Evolutionary conservation across 2,888 invertebrate genomes (phyloP).

Genomic region (Rotaria socialis): DNA sequence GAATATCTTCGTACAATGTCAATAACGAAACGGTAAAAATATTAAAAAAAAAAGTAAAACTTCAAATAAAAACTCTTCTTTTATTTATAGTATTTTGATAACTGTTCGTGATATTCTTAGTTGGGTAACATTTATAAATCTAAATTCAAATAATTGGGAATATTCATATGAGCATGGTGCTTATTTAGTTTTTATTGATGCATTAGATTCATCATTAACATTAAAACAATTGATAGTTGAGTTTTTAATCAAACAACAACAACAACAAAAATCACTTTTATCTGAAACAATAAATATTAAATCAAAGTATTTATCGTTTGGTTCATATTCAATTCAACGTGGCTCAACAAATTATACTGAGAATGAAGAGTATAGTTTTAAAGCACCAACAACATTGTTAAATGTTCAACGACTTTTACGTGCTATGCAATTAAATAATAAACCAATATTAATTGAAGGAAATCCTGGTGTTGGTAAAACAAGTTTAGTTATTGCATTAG

Average conservation of each 20-base stretch:
- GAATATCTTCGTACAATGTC: conserved; percentile 63
- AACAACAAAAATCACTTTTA: not conserved
- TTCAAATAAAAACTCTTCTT: not conserved
- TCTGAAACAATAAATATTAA: not conserved
- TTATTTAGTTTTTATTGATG: conserved; percentile 81
- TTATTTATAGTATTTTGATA: conserved; percentile 68
- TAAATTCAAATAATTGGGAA: not conserved
- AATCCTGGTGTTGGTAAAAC: conserved; percentile 97
- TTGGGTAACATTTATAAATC: conserved; percentile 75
- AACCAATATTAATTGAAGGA: conserved; percentile 84
- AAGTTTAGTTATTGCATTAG: conserved; percentile 82
- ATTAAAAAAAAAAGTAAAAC: not conserved
- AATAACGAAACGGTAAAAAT: not conserved
- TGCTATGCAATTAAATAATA: conserved; percentile 72
- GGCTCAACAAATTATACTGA: not conserved
- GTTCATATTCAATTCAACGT: conserved; percentile 10
- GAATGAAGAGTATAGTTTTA: conserved; percentile 52
- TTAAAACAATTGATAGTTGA: not conserved
- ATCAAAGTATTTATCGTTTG: not conserved
- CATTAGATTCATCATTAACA: conserved; percentile 62
- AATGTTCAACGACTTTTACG: conserved; percentile 80
- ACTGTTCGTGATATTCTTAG: conserved; percentile 85
- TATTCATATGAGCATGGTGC: conserved; percentile 76
- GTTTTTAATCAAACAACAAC: not conserved
- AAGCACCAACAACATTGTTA: conserved; percentile 62